Evolutionary conservation across 1,140 invertebrate species (phyloP).

Genomic region (Lutraria rhynchaena): DNA sequence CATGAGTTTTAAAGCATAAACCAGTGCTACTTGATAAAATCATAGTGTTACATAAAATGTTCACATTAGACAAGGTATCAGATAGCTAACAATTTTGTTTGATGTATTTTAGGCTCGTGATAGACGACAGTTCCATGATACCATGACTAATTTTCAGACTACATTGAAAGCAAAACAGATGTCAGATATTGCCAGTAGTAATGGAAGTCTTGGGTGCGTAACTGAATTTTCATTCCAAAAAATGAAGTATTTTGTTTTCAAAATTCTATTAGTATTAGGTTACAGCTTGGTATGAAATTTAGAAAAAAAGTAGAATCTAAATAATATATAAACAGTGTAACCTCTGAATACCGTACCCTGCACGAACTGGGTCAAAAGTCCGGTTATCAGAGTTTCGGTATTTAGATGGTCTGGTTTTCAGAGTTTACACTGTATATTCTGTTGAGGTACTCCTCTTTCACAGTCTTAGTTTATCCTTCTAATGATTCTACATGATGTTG

Average conservation of each 20-base stretch:
- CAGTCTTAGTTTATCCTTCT: too few species aligned
- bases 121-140: slow-evolving; percentile 78
- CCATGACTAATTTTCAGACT: slow-evolving; percentile 78
- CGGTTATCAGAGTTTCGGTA: too few species aligned
- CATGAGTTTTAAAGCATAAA: too few species aligned
- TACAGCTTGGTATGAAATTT: background rate
- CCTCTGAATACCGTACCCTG: background rate
- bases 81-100: too few species aligned
- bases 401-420: too few species aligned
- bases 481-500: too few species aligned
- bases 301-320: background rate
- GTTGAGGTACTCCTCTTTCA: too few species aligned
- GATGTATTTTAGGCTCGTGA: slow-evolving; percentile 76
- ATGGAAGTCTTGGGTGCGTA: slow-evolving; percentile 41
- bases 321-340: background rate
- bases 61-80: too few species aligned
- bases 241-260: background rate
- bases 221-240: background rate
- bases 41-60: too few species aligned
- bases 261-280: background rate
- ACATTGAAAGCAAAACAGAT: slow-evolving; percentile 71
- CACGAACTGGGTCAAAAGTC: too few species aligned
- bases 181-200: slow-evolving; percentile 61
- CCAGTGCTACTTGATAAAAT: too few species aligned
- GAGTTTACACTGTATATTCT: too few species aligned